Percentiles rank a stretch among this genome's conserved stretches.
phyloP scores from a whole-genome alignment of 2,797 vertebrate genomes.

The Argya squamiceps region DNA sequence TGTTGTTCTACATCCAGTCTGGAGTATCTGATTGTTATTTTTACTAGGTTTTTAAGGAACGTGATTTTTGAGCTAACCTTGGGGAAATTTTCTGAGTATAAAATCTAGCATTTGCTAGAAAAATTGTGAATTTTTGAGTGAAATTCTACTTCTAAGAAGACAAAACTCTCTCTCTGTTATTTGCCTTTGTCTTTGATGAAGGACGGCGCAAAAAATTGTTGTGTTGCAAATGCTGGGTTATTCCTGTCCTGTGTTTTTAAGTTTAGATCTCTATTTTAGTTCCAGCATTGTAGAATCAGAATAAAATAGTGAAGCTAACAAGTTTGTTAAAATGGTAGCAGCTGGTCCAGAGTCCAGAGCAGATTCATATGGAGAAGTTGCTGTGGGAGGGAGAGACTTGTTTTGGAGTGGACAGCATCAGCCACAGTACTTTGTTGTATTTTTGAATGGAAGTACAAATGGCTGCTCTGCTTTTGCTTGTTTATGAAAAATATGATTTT shows the following conservation, averaged over 20 bases:
- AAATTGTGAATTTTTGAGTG: neutral
- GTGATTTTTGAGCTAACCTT: neutral
- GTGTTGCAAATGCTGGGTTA: neutral
- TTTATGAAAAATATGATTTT: neutral
- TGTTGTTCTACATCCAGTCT: accelerated
- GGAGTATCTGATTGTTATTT: neutral
- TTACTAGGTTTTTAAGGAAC: neutral
- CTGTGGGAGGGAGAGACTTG: neutral
- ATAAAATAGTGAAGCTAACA: neutral
- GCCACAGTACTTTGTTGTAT: neutral
- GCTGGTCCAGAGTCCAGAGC: neutral
- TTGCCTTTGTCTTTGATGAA: neutral
- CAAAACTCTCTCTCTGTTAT: neutral
- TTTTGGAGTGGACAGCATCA: neutral
- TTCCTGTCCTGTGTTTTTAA: neutral
- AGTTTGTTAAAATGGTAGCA: neutral
- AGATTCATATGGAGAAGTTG: neutral
- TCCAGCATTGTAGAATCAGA: neutral
- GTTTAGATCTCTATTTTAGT: neutral
- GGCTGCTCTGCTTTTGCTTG: neutral
- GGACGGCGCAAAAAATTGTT: neutral
- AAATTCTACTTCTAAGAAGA: neutral
- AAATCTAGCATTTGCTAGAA: neutral
- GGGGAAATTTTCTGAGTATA: neutral
- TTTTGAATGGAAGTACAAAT: neutral